phyloP scores from a whole-genome alignment of 1,140 invertebrate genomes.

The Phocides pigmalion region DNA sequence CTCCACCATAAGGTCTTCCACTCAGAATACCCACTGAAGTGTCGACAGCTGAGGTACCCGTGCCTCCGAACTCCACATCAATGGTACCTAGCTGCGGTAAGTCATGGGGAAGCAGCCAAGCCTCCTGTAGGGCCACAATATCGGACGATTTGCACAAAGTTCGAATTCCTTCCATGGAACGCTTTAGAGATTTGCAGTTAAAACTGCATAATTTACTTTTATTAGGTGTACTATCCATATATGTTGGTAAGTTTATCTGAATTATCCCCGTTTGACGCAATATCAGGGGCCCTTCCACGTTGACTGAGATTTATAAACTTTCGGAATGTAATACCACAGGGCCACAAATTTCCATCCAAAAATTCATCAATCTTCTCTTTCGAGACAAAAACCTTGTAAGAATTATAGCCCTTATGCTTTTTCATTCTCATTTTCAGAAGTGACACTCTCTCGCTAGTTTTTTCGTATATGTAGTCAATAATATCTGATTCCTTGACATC shows the following conservation, averaged over 20 bases:
- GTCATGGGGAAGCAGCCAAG: constrained; percentile 19
- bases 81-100: constrained; percentile 6
- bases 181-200: constrained; percentile 24
- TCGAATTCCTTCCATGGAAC: constrained; percentile 13
- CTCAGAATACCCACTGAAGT: constrained; percentile 6
- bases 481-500: no score
- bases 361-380: background rate
- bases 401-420: background rate
- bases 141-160: background rate
- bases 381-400: background rate
- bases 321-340: background rate
- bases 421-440: constrained; percentile 3
- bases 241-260: background rate
- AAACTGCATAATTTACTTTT: constrained; percentile 2
- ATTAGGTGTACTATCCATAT: background rate
- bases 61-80: constrained; percentile 3
- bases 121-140: constrained; percentile 19
- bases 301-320: background rate
- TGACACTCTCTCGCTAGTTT: no score
- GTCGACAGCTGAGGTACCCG: constrained; percentile 7
- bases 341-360: constrained; percentile 5
- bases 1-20: constrained; percentile 19
- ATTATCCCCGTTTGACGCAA: background rate
- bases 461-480: no score
- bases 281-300: background rate